phyloP scores from a whole-genome alignment of 1,140 invertebrate genomes.

The Orussus abietinus region DNA sequence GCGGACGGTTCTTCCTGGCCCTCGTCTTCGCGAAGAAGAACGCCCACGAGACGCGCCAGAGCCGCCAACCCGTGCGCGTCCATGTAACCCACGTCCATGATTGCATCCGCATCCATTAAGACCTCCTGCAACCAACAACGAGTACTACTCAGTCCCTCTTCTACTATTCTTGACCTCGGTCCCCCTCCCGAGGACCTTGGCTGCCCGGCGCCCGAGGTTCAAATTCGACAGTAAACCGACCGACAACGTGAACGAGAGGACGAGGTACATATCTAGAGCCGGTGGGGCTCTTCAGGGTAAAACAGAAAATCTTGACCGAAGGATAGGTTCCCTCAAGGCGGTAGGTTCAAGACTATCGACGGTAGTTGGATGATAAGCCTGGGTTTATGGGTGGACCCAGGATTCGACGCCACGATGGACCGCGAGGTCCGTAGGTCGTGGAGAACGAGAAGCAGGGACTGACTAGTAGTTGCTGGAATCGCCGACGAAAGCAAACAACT shows the following conservation, averaged over 20 bases:
- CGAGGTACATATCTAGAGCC: no score
- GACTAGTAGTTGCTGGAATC: constrained; percentile 52
- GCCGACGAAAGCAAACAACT: constrained; percentile 15
- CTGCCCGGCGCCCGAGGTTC: no score
- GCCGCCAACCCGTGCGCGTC: constrained; percentile 55
- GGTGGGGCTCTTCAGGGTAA: no score
- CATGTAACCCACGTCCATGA: constrained; percentile 59
- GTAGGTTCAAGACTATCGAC: no score
- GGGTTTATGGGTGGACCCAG: no score
- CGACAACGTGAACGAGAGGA: no score
- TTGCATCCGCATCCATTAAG: constrained; percentile 52
- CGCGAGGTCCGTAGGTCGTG: neutral
- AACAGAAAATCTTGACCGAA: no score
- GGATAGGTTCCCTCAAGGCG: no score
- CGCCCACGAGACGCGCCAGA: constrained; percentile 48
- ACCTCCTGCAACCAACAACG: constrained; percentile 55
- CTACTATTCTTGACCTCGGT: constrained; percentile 14
- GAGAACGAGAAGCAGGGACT: constrained; percentile 40
- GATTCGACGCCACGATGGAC: neutral
- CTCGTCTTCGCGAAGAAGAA: constrained; percentile 39
- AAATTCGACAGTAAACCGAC: no score
- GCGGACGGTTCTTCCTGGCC: constrained; percentile 35
- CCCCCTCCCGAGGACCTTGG: no score
- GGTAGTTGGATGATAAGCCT: no score
- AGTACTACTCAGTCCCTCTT: constrained; percentile 52